A percentile compares a stretch with the other conserved stretches of the same genome.
Conservation (phyloP, 2,113 vertebrate species). For the Brienomyrus longianalis region DNA sequence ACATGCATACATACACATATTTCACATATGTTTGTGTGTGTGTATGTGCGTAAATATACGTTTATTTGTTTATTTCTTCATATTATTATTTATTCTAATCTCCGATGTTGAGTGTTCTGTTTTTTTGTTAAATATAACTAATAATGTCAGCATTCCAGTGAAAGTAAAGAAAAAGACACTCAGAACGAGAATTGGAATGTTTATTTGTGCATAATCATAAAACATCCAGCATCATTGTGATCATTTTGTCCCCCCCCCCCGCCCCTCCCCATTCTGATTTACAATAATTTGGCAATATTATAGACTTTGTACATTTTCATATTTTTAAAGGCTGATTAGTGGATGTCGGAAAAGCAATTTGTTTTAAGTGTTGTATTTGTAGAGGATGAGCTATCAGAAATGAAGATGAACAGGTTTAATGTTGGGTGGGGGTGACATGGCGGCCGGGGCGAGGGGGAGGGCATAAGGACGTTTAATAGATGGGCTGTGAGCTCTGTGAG, state of each 20-base stretch:
- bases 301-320: background rate
- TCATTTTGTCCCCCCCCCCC: background rate
- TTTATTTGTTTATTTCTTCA: constrained; percentile 70
- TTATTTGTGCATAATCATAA: background rate
- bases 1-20: background rate
- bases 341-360: constrained; percentile 8
- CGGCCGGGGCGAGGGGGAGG: background rate
- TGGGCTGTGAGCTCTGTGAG: background rate
- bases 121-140: background rate
- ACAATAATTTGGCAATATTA: background rate
- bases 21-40: background rate
- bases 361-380: constrained; percentile 8
- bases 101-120: constrained; percentile 54
- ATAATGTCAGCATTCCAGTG: background rate
- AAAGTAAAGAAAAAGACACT: background rate
- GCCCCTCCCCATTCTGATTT: background rate
- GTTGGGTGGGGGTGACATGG: background rate
- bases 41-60: constrained; percentile 34
- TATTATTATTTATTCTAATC: constrained; percentile 67
- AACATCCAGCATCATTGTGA: background rate
- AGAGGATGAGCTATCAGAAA: background rate
- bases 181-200: background rate
- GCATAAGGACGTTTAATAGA: constrained; percentile 13
- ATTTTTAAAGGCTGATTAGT: background rate
- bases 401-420: constrained; percentile 16